A percentile compares a stretch with the other conserved stretches of the same genome.
These are phyloP conservation scores for Drosophila demipolita DNA, from an alignment of 2,888 invertebrate species.

Conservation along the genomic window DNA sequence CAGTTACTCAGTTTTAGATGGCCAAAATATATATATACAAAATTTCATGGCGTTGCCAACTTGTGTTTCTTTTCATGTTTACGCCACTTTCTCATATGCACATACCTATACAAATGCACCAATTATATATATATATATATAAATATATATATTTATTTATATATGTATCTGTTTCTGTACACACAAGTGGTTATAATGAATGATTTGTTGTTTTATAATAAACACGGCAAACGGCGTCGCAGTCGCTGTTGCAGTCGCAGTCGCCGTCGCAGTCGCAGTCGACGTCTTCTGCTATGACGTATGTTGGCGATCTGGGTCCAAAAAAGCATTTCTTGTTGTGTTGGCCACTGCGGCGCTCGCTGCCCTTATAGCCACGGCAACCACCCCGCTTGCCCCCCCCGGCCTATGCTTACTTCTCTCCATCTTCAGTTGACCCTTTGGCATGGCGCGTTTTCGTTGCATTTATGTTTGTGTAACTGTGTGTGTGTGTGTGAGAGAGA, in stretches of 20 bases:
- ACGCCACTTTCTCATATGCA: slow-evolving; percentile 76
- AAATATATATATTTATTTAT: slow-evolving; percentile 8
- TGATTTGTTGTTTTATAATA: slow-evolving; percentile 85
- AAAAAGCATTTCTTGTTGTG: slow-evolving; percentile 40
- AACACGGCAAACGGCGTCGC: slow-evolving; percentile 77
- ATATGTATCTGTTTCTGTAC: slow-evolving; percentile 39
- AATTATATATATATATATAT: slow-evolving; percentile 6
- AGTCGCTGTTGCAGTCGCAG: slow-evolving; percentile 25
- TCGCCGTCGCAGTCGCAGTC: slow-evolving; percentile 42
- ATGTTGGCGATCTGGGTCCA: slow-evolving; percentile 50
- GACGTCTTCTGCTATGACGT: slow-evolving; percentile 63
- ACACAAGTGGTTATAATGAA: slow-evolving; percentile 81
- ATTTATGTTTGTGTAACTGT: slow-evolving; percentile 30
- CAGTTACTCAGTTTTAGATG: slow-evolving; percentile 23
- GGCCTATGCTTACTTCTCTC: slow-evolving; percentile 20
- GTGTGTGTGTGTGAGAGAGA: slow-evolving; percentile 14
- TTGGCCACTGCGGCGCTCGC: slow-evolving; percentile 55
- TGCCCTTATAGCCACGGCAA: slow-evolving; percentile 50
- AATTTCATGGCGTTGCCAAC: slow-evolving; percentile 54
- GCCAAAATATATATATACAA: slow-evolving; percentile 13
- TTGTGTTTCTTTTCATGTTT: slow-evolving; percentile 78
- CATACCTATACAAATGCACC: background rate
- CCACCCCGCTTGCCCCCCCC: background rate
- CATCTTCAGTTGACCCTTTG: slow-evolving; percentile 63
- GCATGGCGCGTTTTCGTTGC: slow-evolving; percentile 68